Base-by-base conservation (phyloP, 2,113 vertebrate species). In the Hydrochoerus hydrochaeris region DNA sequence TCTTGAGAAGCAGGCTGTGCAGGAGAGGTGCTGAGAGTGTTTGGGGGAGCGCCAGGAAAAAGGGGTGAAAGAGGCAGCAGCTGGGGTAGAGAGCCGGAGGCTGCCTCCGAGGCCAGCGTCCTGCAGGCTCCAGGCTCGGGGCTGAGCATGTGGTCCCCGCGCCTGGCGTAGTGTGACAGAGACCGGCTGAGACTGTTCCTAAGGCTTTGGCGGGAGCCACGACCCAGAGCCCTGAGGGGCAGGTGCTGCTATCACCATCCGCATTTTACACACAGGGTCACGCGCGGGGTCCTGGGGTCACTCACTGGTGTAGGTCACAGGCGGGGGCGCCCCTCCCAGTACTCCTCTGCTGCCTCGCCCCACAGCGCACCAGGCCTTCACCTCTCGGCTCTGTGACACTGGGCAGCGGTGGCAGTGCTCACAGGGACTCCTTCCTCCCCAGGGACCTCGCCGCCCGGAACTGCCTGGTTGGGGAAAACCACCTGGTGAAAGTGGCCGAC, bases 401-500 rank as follows among this genome's bases (percentile, higher is more conserved):
- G 85, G 85, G 28, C 28, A 7, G 67, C 11, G 5, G n/a, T 77
- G 26, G 93, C 93, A 44, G 9, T 57, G 9, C 94, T 97, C 89
- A 97, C 32, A 17, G 62, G 80, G 75, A 9, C 20, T 20, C 89
- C 90, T 91, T 78, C 38, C 95, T 85, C 17, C 60, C 80, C 63
- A 99, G 99, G 99, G 99, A 99, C 92, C 99, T 99, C 49, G 99
- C 99, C 87, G 99, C 99, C 96, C 99, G 99, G 54, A 99, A 99
- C 99, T 99, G 99, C 98, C 99, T 99, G 94, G 99, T 99, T 8
- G 99, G 99, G 97, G 99, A 99, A 96, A 99, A 99, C 98, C 99
- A 99, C 99, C 99, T 99, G 98, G 99, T 99, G 94, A 99, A 99
- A 98, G 99, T 99, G 94, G 99, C 99, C 19, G 99, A 99, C 97